Conservation (phyloP, 2,888 invertebrate genomes). For the Rhamnusium bicolor region DNA sequence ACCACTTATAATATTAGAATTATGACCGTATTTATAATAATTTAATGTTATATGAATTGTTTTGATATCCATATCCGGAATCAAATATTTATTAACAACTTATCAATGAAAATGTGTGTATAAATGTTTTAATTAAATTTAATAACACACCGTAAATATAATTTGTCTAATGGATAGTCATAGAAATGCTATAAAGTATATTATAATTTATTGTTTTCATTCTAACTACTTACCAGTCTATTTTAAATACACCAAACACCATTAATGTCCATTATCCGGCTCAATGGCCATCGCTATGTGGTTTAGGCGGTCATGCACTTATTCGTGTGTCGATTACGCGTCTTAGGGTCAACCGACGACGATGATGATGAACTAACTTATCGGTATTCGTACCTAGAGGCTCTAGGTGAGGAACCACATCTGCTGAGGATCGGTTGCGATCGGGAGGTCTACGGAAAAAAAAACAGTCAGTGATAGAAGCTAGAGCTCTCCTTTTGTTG, state of each 20-base stretch:
- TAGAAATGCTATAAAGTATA: not conserved
- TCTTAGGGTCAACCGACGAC: conserved; percentile 17
- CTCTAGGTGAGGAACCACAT: conserved; percentile 52
- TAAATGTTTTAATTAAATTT: not conserved
- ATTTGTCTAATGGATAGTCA: not conserved
- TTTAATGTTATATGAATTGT: too few relatives aligned
- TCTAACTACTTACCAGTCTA: not conserved
- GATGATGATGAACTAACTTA: conserved; percentile 18
- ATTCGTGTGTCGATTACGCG: not conserved
- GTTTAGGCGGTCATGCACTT: conserved; percentile 23
- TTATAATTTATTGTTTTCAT: not conserved
- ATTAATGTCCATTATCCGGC: conserved; percentile 16
- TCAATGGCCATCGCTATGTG: conserved; percentile 15
- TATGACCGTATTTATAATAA: too few relatives aligned
- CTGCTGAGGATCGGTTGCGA: conserved; percentile 35
- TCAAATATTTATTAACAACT: not conserved
- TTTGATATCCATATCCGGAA: not conserved
- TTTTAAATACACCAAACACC: conserved; percentile 9
- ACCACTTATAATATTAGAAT: too few relatives aligned
- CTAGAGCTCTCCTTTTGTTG: not conserved
- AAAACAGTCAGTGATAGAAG: conserved; percentile 1
- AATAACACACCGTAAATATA: not conserved
- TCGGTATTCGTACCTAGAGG: conserved; percentile 47
- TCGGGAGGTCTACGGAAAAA: conserved; percentile 35
- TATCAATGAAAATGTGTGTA: not conserved